Conservation (phyloP, 2,888 invertebrate species). For the Cotesia congregata region DNA sequence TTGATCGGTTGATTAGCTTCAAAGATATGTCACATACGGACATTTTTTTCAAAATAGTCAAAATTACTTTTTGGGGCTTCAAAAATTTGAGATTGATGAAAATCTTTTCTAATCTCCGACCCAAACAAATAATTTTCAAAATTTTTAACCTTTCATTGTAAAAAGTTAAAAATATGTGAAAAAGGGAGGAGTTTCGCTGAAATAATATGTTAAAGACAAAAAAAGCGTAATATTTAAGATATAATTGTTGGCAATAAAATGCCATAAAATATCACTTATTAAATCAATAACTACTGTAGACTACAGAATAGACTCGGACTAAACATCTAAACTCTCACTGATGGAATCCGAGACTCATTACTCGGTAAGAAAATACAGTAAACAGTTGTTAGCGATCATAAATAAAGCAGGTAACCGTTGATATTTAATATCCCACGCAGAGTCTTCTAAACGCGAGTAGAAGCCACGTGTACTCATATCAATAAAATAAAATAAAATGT, state of each 20-base stretch:
- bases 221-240: not conserved
- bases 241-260: not conserved
- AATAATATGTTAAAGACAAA: not conserved
- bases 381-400: not conserved
- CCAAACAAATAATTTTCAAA: too few relatives aligned
- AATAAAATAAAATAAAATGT: not conserved
- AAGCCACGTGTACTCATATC: constrained; percentile 6
- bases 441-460: not conserved
- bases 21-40: too few relatives aligned
- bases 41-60: too few relatives aligned
- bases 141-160: too few relatives aligned
- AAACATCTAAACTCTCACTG: not conserved
- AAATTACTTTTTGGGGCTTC: too few relatives aligned
- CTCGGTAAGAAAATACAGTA: not conserved
- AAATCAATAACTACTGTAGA: not conserved
- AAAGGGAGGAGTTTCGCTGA: too few relatives aligned
- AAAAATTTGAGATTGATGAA: too few relatives aligned
- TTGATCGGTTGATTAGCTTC: too few relatives aligned
- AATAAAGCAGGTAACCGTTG: not conserved
- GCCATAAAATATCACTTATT: not conserved
- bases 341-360: not conserved
- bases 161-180: too few relatives aligned
- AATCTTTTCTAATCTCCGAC: too few relatives aligned
- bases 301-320: too few relatives aligned
- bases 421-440: constrained; percentile 1